Evolutionary conservation across 2,113 vertebrate genomes (phyloP).

Genomic region (Isurus oxyrinchus): DNA sequence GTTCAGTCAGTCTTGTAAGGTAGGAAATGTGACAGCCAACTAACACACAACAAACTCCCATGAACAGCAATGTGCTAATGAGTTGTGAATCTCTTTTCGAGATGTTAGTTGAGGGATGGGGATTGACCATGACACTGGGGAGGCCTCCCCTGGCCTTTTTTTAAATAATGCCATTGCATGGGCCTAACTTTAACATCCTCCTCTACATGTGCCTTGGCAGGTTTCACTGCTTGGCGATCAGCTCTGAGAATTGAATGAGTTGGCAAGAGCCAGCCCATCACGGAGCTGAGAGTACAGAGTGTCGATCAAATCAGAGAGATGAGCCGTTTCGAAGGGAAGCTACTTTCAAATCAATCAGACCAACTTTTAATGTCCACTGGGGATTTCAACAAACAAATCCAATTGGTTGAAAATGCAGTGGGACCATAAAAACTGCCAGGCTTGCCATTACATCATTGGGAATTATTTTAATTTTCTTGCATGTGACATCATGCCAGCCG

Average conservation of each 20-base stretch:
- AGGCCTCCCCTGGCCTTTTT: not conserved
- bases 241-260: not conserved
- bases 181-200: not conserved
- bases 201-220: not conserved
- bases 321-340: not conserved
- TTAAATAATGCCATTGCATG: not conserved
- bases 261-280: not conserved
- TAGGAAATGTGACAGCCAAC: not conserved
- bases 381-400: not conserved
- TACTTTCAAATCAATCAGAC: not conserved
- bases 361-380: not conserved
- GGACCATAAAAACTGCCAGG: not conserved
- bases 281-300: not conserved
- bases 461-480: constrained; percentile 5
- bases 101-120: not conserved
- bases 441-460: not conserved
- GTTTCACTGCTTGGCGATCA: not conserved
- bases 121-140: not conserved
- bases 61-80: not conserved
- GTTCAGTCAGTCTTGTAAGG: not conserved
- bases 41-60: not conserved
- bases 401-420: not conserved
- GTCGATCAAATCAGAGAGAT: not conserved
- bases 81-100: not conserved
- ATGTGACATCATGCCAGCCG: constrained; percentile 12